Evolutionary conservation across 2,113 vertebrate genomes (phyloP).

Genomic region (Piaya cayana): DNA sequence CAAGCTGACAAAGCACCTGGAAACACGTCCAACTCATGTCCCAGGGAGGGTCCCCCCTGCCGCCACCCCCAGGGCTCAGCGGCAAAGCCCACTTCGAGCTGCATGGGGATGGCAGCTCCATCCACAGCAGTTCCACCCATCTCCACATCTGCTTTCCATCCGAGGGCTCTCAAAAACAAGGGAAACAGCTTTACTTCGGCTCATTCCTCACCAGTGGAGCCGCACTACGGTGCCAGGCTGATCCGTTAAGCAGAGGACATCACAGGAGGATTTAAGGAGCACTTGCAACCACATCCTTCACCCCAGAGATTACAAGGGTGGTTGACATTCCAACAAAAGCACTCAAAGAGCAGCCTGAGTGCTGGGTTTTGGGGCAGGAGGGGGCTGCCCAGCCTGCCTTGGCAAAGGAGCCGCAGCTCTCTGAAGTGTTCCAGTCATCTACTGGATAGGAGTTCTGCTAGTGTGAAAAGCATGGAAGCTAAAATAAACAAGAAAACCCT

Average conservation of each 20-base stretch:
- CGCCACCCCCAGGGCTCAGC: not conserved
- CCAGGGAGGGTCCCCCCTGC: not conserved
- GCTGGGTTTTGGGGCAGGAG: rapidly evolving
- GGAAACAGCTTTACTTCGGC: rapidly evolving
- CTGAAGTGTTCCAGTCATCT: not conserved
- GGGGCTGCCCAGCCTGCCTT: not conserved
- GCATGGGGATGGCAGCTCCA: not conserved
- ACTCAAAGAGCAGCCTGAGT: not conserved
- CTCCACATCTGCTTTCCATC: not conserved
- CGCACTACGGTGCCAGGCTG: not conserved
- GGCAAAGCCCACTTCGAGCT: not conserved
- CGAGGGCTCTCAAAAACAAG: not conserved
- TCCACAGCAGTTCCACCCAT: not conserved
- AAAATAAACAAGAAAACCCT: not conserved
- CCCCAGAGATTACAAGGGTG: not conserved
- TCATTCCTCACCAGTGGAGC: rapidly evolving
- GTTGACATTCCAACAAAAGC: not conserved
- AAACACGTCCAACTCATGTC: rapidly evolving
- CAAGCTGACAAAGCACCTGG: not conserved
- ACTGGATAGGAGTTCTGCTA: not conserved
- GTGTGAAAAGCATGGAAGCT: not conserved
- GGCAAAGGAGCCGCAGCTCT: not conserved
- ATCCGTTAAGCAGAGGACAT: not conserved
- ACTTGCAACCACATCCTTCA: not conserved
- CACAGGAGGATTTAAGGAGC: not conserved